Percentiles rank a stretch among this genome's conserved stretches.
phyloP scores from a whole-genome alignment of 2,113 vertebrate species.

The Clarias batrachus region DNA sequence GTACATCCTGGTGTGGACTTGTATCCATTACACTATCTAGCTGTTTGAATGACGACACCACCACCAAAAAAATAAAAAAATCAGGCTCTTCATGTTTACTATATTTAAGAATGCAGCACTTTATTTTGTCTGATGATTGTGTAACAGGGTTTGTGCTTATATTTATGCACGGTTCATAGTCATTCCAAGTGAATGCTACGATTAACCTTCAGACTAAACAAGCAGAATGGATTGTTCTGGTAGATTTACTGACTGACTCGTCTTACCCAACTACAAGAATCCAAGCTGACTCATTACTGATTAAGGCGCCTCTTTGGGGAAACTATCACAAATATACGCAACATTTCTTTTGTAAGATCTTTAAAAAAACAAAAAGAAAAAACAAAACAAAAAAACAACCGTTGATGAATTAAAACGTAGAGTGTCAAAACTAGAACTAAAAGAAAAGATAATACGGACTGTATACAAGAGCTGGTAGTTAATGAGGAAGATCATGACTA shows the following conservation, averaged over 20 bases:
- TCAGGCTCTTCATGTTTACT: not conserved
- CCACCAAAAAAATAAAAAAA: not conserved
- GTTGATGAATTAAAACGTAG: not conserved
- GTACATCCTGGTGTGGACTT: not conserved
- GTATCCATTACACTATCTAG: not conserved
- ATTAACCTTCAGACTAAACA: slow-evolving; percentile 23
- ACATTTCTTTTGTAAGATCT: not conserved
- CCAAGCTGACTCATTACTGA: not conserved
- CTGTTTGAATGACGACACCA: too few relatives aligned
- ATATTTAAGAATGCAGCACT: not conserved
- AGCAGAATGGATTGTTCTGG: not conserved
- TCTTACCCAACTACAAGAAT: not conserved
- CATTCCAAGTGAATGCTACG: not conserved
- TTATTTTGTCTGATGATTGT: not conserved
- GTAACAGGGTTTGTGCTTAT: not conserved
- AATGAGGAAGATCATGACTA: not conserved
- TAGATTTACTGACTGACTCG: not conserved
- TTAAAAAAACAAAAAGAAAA: not conserved
- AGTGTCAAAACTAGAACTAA: not conserved
- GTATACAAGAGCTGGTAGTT: not conserved
- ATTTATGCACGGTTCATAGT: not conserved
- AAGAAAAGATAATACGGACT: not conserved
- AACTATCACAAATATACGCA: not conserved
- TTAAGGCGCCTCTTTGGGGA: not conserved
- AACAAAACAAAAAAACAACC: not conserved